phyloP scores from a whole-genome alignment of 2,113 vertebrate species.

The Circaetus cinerascens region DNA sequence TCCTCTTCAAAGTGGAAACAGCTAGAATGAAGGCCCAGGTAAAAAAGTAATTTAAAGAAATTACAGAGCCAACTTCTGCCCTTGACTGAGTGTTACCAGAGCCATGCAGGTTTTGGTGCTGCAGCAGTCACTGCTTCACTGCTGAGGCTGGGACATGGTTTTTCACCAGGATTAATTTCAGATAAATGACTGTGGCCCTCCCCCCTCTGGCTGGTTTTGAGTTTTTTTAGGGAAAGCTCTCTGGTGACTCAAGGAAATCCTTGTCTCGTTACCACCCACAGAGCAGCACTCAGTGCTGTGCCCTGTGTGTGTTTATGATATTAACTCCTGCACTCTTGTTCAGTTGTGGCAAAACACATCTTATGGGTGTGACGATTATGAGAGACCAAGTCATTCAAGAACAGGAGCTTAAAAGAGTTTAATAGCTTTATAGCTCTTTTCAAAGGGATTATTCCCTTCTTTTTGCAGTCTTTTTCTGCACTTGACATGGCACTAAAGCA shows the following conservation, averaged over 20 bases:
- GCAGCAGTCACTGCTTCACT: not conserved
- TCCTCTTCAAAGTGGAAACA: not conserved
- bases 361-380: not conserved
- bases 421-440: not conserved
- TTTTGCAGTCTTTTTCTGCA: not conserved
- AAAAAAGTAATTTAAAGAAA: not conserved
- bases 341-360: not conserved
- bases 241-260: not conserved
- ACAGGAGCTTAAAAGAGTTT: not conserved
- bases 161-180: not conserved
- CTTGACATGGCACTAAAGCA: not conserved
- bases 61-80: not conserved
- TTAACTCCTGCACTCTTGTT: not conserved
- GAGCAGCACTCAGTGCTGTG: not conserved
- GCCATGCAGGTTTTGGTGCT: not conserved
- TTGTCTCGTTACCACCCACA: not conserved
- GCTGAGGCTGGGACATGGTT: not conserved
- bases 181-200: not conserved
- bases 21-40: not conserved
- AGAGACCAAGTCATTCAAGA: not conserved
- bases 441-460: not conserved
- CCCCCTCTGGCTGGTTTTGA: not conserved
- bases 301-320: not conserved
- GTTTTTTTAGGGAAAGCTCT: not conserved
- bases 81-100: not conserved